phyloP scores from a whole-genome alignment of 1,140 invertebrate genomes.

The Phymorhynchus buccinoides region DNA sequence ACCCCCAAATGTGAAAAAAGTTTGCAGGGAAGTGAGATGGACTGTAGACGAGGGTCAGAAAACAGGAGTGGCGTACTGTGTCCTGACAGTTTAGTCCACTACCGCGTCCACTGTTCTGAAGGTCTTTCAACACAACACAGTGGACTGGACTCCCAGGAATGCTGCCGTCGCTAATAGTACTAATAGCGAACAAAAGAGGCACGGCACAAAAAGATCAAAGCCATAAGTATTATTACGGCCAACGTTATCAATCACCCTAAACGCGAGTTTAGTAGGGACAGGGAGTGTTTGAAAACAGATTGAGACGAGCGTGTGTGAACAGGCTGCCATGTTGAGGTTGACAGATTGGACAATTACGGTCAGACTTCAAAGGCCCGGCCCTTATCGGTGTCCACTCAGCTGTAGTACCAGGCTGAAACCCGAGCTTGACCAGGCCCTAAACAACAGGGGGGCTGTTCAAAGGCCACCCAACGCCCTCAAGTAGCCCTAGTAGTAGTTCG shows the following conservation, averaged over 20 bases:
- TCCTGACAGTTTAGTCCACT: neutral
- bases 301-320: conserved; percentile 64
- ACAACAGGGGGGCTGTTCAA: neutral
- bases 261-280: conserved; percentile 48
- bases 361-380: conserved; percentile 58
- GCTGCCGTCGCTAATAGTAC: conserved; percentile 9
- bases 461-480: neutral
- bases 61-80: conserved; percentile 14
- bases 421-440: neutral
- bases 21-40: too few relatives aligned
- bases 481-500: neutral
- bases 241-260: conserved; percentile 68
- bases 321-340: conserved; percentile 58
- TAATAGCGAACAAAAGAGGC: conserved; percentile 19
- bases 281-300: conserved; percentile 66
- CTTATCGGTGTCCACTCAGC: conserved; percentile 44
- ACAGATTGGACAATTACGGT: conserved; percentile 62
- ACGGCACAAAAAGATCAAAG: conserved; percentile 58
- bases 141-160: conserved; percentile 25
- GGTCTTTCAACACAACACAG: neutral
- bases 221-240: conserved; percentile 37
- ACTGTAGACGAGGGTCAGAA: too few relatives aligned
- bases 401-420: conserved; percentile 20
- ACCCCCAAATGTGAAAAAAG: too few relatives aligned
- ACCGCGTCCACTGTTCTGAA: too few relatives aligned